Evolutionary conservation across 2,888 invertebrate genomes (phyloP).

Genomic region (Leptarthrus brevirostris): DNA sequence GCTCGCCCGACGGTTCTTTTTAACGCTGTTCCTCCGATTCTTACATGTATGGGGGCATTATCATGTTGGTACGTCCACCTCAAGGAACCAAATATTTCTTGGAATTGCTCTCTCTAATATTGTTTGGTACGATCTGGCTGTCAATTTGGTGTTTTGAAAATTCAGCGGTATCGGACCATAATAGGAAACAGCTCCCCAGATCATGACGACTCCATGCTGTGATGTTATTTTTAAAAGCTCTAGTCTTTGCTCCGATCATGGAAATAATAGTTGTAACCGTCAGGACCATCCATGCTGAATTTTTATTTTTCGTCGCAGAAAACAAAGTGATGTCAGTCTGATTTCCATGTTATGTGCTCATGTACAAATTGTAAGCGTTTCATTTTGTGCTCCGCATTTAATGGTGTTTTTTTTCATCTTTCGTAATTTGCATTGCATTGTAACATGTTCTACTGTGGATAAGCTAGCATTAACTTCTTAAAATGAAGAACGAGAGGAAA

Average conservation of each 20-base stretch:
- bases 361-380: background rate
- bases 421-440: background rate
- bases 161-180: no score
- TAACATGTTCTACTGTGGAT: background rate
- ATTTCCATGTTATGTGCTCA: background rate
- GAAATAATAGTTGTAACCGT: background rate
- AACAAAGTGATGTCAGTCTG: background rate
- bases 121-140: no score
- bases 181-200: no score
- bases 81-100: slow-evolving; percentile 1
- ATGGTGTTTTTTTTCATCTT: background rate
- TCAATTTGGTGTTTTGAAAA: no score
- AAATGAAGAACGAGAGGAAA: no score
- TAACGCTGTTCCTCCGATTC: no score
- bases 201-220: no score
- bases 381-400: background rate
- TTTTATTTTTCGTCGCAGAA: background rate
- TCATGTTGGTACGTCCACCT: slow-evolving; percentile 19
- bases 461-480: background rate
- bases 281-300: background rate
- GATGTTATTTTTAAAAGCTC: no score
- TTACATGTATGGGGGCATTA: slow-evolving; percentile 29
- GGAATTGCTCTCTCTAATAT: background rate
- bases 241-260: no score
- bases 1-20: no score